These are phyloP conservation scores for Drosophila prolongata DNA, from an alignment of 2,888 invertebrate genomes.

Conservation along the genomic window DNA sequence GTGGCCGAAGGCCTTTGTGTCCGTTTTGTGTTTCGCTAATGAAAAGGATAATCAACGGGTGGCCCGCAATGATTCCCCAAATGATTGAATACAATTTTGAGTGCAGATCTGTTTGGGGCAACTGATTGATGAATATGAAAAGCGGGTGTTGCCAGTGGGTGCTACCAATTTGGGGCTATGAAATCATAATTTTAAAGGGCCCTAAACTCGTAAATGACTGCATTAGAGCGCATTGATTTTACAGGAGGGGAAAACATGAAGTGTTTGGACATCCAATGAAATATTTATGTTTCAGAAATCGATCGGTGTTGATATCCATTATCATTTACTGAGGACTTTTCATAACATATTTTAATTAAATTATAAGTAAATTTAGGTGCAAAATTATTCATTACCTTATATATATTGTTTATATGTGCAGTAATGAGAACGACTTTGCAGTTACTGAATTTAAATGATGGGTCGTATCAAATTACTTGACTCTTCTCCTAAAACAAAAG, in stretches of 20 bases:
- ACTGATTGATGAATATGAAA: conserved; percentile 37
- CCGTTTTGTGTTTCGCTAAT: conserved; percentile 55
- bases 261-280: no score
- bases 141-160: no score
- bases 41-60: conserved; percentile 70
- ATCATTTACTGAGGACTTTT: no score
- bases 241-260: neutral
- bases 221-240: neutral
- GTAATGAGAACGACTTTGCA: no score
- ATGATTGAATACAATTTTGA: conserved; percentile 42
- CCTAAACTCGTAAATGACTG: neutral
- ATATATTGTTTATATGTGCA: no score
- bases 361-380: no score
- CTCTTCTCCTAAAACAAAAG: no score
- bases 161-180: neutral
- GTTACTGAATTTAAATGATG: no score
- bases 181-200: conserved; percentile 16
- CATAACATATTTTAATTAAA: no score
- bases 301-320: conserved; percentile 1
- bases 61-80: conserved; percentile 27
- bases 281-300: no score
- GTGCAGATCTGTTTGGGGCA: conserved; percentile 36
- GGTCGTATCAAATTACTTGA: no score
- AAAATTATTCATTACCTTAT: no score
- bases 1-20: conserved; percentile 45